Evolutionary conservation across 2,113 vertebrate species (phyloP).

Genomic region (Apodemus speciosus): DNA sequence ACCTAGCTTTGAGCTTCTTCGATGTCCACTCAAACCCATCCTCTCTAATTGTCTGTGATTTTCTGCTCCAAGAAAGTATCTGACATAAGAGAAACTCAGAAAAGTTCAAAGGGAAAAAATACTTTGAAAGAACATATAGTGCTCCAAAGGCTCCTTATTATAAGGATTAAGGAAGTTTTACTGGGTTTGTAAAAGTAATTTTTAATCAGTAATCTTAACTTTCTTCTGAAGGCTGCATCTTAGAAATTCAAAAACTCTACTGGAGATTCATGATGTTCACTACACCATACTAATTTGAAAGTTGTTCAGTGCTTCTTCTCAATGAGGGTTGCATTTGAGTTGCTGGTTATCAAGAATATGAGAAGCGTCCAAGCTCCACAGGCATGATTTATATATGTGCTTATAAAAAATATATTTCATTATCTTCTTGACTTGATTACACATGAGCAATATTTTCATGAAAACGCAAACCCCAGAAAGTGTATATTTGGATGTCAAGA

Average conservation of each 20-base stretch:
- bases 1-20: background rate
- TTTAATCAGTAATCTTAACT: background rate
- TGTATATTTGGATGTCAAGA: background rate
- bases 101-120: background rate
- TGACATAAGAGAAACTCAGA: background rate
- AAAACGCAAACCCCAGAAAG: background rate
- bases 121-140: background rate
- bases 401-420: background rate
- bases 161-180: background rate
- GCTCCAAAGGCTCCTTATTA: background rate
- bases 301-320: background rate
- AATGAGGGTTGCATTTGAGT: background rate
- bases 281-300: background rate
- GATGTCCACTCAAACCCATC: background rate
- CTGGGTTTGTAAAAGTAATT: background rate
- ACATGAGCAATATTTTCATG: background rate
- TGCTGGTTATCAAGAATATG: background rate
- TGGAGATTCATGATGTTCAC: fast-evolving
- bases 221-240: background rate
- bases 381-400: background rate
- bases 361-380: background rate
- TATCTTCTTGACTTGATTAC: background rate
- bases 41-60: background rate
- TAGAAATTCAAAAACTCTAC: background rate
- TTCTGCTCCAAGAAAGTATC: background rate